A percentile compares a stretch with the other conserved stretches of the same genome.
These are phyloP conservation scores for Chromobotia macracanthus DNA, from an alignment of 2,797 vertebrate species.

Conservation along the genomic window DNA sequence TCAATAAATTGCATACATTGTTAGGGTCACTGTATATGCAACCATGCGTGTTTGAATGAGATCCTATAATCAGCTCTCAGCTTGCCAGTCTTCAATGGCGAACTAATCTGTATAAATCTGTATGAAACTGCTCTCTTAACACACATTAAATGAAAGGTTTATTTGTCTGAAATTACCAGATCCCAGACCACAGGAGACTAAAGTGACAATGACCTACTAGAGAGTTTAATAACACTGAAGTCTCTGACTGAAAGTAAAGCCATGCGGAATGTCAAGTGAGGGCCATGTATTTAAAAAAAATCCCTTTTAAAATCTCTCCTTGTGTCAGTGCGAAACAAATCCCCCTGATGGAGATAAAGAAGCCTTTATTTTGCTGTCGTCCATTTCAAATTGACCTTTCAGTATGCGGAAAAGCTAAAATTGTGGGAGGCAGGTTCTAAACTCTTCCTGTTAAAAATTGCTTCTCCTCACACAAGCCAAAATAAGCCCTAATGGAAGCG, in stretches of 20 bases:
- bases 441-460: conserved; percentile 46
- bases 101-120: conserved; percentile 18
- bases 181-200: conserved; percentile 29
- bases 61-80: neutral
- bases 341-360: conserved; percentile 40
- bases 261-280: conserved; percentile 47
- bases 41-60: neutral
- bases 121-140: neutral
- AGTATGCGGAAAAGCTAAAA: conserved; percentile 26
- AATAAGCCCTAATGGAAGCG: conserved; percentile 48
- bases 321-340: conserved; percentile 40
- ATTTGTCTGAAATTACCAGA: conserved; percentile 39
- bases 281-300: conserved; percentile 50
- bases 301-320: conserved; percentile 20
- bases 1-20: neutral
- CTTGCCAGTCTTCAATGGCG: neutral
- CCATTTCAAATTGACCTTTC: conserved; percentile 60
- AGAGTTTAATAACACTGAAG: conserved; percentile 56
- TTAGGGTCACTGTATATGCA: neutral
- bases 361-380: conserved; percentile 37
- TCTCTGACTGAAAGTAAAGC: conserved; percentile 42
- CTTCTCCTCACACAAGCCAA: conserved; percentile 19
- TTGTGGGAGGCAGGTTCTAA: conserved; percentile 21
- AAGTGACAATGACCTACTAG: conserved; percentile 24
- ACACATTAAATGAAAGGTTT: conserved; percentile 15